A percentile compares a stretch with the other conserved stretches of the same genome.
Evolutionary conservation across 2,888 invertebrate species (phyloP).

Genomic region (Bombyx huttoni): DNA sequence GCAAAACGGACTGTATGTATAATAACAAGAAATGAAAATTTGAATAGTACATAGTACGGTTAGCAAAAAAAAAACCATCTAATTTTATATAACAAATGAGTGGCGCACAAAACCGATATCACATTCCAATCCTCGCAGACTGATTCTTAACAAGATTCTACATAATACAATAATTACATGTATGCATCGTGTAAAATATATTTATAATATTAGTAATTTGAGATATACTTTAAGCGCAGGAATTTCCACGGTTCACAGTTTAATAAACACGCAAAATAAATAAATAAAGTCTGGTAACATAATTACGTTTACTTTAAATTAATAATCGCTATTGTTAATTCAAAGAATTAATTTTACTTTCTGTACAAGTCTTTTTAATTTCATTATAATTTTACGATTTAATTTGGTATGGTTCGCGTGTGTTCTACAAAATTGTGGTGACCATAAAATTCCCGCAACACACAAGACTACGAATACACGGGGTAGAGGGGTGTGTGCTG

Average conservation of each 20-base stretch:
- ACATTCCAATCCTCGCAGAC: conserved; percentile 20
- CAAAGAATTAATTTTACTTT: neutral
- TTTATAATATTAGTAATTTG: conserved; percentile 36
- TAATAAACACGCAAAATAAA: neutral
- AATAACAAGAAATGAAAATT: neutral
- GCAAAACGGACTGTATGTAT: too few relatives aligned
- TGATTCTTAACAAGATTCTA: conserved; percentile 26
- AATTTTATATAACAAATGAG: conserved; percentile 7
- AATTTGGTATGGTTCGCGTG: too few relatives aligned
- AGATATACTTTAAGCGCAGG: conserved; percentile 22
- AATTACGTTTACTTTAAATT: too few relatives aligned
- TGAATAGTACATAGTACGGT: neutral
- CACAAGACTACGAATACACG: conserved; percentile 27
- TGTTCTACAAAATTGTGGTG: neutral
- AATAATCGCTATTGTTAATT: too few relatives aligned
- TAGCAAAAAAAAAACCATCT: neutral
- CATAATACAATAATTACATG: conserved; percentile 13
- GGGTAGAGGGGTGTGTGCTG: conserved; percentile 7
- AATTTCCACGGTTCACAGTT: conserved; percentile 5
- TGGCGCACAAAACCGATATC: conserved; percentile 22
- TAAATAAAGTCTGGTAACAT: neutral
- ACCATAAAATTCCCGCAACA: conserved; percentile 13
- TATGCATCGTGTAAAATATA: conserved; percentile 6
- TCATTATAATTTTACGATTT: neutral
- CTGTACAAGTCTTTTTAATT: neutral